phyloP scores from a whole-genome alignment of 2,888 invertebrate genomes.

The Eledona agricola region DNA sequence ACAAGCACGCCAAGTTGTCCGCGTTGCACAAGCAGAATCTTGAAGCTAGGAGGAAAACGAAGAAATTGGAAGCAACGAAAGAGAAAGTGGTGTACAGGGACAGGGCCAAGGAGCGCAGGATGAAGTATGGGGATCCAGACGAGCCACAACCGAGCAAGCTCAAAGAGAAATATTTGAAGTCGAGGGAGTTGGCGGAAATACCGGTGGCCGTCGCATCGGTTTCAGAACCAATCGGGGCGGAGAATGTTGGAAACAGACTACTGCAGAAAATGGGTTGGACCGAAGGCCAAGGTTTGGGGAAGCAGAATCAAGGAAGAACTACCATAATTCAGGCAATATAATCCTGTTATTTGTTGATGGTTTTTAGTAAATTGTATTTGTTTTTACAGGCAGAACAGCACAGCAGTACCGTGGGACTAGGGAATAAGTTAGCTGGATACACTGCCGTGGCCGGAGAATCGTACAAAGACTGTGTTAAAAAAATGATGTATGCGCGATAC shows the following conservation, averaged over 20 bases:
- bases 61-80: slow-evolving; percentile 48
- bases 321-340: slow-evolving; percentile 87
- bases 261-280: slow-evolving; percentile 99
- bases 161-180: slow-evolving; percentile 77
- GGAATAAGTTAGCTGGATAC: slow-evolving; percentile 81
- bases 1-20: slow-evolving; percentile 92
- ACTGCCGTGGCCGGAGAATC: slow-evolving; percentile 84
- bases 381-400: slow-evolving; percentile 66
- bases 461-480: slow-evolving; percentile 89
- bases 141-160: slow-evolving; percentile 77
- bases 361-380: slow-evolving; percentile 1
- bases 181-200: slow-evolving; percentile 63
- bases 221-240: slow-evolving; percentile 78
- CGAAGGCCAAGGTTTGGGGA: slow-evolving; percentile 95
- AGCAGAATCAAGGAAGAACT: slow-evolving; percentile 90
- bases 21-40: slow-evolving; percentile 94
- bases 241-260: slow-evolving; percentile 94
- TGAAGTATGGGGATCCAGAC: slow-evolving; percentile 92
- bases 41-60: slow-evolving; percentile 58
- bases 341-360: slow-evolving; percentile 6
- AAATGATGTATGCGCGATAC: slow-evolving; percentile 88
- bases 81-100: slow-evolving; percentile 79
- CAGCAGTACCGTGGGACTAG: slow-evolving; percentile 80
- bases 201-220: slow-evolving; percentile 66
- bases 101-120: slow-evolving; percentile 92